Conservation (phyloP, 2,888 invertebrate species). For the Colletes collaris region DNA sequence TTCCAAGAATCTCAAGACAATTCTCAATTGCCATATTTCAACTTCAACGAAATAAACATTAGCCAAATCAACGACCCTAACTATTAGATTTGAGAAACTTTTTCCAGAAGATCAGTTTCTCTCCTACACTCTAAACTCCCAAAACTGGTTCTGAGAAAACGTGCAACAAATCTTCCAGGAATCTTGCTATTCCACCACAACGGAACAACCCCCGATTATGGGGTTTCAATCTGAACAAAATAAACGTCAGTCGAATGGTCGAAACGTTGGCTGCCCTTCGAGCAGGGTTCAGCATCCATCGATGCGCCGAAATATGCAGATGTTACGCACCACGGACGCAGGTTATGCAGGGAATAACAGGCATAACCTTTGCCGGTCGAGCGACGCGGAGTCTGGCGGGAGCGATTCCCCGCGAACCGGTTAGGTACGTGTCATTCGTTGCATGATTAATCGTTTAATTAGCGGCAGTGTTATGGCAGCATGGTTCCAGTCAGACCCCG, state of each 20-base stretch:
- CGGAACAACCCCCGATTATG: too few relatives aligned
- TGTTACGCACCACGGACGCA: constrained; percentile 69
- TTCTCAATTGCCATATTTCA: too few relatives aligned
- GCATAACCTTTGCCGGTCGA: constrained; percentile 63
- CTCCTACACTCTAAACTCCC: too few relatives aligned
- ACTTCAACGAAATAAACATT: too few relatives aligned
- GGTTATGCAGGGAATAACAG: constrained; percentile 60
- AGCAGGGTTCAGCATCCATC: neutral
- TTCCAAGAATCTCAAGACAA: too few relatives aligned
- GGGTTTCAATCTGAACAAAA: neutral
- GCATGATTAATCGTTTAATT: constrained; percentile 83
- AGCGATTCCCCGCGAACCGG: constrained; percentile 74
- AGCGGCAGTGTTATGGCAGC: constrained; percentile 80
- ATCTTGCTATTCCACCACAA: too few relatives aligned
- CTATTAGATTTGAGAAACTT: too few relatives aligned
- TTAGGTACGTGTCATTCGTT: constrained; percentile 79
- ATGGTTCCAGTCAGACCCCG: constrained; percentile 72
- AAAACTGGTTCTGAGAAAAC: too few relatives aligned
- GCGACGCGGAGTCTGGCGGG: constrained; percentile 65
- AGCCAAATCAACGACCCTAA: too few relatives aligned
- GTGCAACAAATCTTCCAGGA: too few relatives aligned
- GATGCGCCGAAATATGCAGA: constrained; percentile 65
- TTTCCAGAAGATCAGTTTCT: too few relatives aligned
- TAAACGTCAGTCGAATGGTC: constrained; percentile 7
- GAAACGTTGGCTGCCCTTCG: neutral